These are phyloP conservation scores for Hyposoter didymator DNA, from an alignment of 2,888 invertebrate species.

Conservation along the genomic window DNA sequence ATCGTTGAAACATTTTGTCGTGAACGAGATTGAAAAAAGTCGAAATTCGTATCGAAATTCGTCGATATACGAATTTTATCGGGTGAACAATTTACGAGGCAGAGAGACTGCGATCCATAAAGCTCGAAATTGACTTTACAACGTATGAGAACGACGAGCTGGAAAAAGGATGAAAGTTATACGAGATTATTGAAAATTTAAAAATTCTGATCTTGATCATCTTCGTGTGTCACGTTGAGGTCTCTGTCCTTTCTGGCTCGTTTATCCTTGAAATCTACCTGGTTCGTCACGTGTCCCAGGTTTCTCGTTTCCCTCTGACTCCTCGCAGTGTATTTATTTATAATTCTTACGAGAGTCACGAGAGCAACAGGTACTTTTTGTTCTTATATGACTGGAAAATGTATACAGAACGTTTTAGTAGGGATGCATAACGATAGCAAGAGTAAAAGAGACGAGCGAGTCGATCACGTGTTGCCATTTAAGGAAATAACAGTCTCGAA, in stretches of 20 bases:
- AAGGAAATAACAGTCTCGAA: conserved; percentile 50
- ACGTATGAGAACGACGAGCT: not conserved
- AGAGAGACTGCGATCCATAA: conserved; percentile 40
- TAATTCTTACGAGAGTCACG: conserved; percentile 61
- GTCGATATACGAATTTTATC: conserved; percentile 25
- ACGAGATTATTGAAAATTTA: conserved; percentile 22
- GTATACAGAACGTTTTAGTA: conserved; percentile 1
- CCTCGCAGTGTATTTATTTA: conserved; percentile 57
- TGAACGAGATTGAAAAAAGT: not conserved
- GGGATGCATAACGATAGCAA: conserved; percentile 4
- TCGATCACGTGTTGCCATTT: conserved; percentile 61
- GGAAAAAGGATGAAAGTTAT: conserved; percentile 1
- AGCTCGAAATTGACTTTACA: conserved; percentile 10
- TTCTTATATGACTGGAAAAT: not conserved
- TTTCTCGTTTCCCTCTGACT: conserved; percentile 21
- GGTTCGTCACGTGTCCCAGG: conserved; percentile 45
- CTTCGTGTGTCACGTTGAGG: conserved; percentile 5
- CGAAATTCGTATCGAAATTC: not conserved
- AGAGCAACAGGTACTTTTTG: conserved; percentile 33
- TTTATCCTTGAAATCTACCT: conserved; percentile 65
- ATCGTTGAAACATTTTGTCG: not conserved
- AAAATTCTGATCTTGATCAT: conserved; percentile 41
- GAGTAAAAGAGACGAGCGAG: conserved; percentile 33
- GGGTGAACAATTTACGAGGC: conserved; percentile 55
- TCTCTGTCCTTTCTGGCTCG: conserved; percentile 29